Evolutionary conservation across 1,140 invertebrate genomes (phyloP), one percentile per base, ranked within the genome.

Genomic region (Ruditapes philippinarum): DNA sequence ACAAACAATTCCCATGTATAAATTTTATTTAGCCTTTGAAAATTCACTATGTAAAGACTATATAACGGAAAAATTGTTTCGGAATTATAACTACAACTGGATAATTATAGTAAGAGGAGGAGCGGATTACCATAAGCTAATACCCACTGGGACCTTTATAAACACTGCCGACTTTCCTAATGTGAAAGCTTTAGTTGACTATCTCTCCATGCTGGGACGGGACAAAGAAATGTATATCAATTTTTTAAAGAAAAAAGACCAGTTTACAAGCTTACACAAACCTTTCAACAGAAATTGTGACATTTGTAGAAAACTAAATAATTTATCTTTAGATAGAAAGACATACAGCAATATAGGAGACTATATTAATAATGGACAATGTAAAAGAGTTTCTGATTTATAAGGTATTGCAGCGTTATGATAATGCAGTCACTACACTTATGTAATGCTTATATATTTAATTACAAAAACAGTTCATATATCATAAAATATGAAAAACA

Each of bases 11-110:
- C 74, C 74, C 25, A 49, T 4, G 14, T 91, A 92, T 62, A 91
- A 91, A 74, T 92, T 92, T 85, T 96, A 96, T 84, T 81, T 96
- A 7, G 68, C 95, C 12, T 96, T 96, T 87, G 96, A 96, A 96
- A 99, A 99, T 96, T 99, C 98, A 0, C 99, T 99, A 93, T 99
- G 99, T 95, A 97, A 97, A 68, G 98, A 99, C 95, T 99, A 99
- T 95, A 98, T 99, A 65, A 99, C 98, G 0, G 98, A 99, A 94
- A 99, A 99, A 95, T 98, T 99, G 95, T 99, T 98, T 94, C 40
- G 81, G 9, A 57, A 76, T 33, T 80, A 54, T 45, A 51, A 68
- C 12, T 38, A 38, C 1, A 49, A 62, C 74, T 31, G 70, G 31
- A 42, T 89, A n/a, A 4, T 65, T 25, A 28, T 81, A 19, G 65